Evolutionary conservation across 2,113 vertebrate genomes (phyloP).

Genomic region (Rhinichthys klamathensis): DNA sequence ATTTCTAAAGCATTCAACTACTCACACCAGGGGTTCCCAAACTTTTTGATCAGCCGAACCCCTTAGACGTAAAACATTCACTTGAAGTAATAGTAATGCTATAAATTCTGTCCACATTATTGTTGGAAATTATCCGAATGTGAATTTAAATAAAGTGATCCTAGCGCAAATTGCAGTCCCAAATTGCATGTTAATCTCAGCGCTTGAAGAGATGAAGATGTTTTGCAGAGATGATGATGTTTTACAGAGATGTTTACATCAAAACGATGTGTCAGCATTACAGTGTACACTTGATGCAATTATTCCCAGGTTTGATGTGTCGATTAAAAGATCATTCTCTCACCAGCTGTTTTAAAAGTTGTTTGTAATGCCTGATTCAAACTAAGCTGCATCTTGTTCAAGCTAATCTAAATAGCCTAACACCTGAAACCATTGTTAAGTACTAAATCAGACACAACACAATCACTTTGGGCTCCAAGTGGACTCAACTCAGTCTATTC

Average conservation of each 20-base stretch:
- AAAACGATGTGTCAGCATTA: neutral
- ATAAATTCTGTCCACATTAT: too few species aligned
- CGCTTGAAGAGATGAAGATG: too few species aligned
- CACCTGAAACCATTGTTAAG: too few species aligned
- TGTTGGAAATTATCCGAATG: too few species aligned
- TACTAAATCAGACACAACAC: neutral
- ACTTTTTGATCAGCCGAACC: too few species aligned
- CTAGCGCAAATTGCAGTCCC: too few species aligned
- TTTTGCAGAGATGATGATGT: too few species aligned
- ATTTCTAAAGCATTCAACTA: neutral
- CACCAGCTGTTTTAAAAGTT: neutral
- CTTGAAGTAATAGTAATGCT: too few species aligned
- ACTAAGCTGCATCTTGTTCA: neutral
- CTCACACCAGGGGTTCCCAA: neutral
- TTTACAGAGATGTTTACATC: too few species aligned
- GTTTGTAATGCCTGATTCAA: neutral
- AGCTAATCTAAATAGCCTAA: neutral
- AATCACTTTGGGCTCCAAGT: neutral
- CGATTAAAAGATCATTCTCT: neutral
- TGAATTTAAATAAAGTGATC: too few species aligned
- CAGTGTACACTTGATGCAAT: neutral
- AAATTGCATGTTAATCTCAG: too few species aligned
- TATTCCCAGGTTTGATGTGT: neutral
- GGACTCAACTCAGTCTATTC: neutral
- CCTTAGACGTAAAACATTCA: too few species aligned